A percentile compares a stretch with the other conserved stretches of the same genome.
phyloP scores from a whole-genome alignment of 64 coral and sea anemone species.

The Actinia equina region DNA sequence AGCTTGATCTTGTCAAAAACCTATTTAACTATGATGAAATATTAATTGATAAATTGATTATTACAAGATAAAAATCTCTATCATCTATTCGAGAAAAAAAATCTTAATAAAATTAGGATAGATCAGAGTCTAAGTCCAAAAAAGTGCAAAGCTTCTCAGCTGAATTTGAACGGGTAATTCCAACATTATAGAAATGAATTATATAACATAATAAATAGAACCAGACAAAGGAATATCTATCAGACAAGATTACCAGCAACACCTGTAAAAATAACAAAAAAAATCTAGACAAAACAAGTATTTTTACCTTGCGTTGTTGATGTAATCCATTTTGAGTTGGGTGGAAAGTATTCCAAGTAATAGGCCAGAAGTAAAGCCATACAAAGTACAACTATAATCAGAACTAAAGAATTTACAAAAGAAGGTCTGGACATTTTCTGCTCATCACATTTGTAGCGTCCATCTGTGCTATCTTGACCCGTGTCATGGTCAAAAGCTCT shows the following conservation, averaged over 20 bases:
- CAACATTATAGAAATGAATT: neutral
- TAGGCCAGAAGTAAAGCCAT: neutral
- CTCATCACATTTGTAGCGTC: neutral
- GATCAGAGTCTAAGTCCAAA: neutral
- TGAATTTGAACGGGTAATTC: neutral
- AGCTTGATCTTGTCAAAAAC: too few species aligned
- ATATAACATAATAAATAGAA: neutral
- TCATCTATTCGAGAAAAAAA: too few species aligned
- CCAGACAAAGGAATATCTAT: neutral
- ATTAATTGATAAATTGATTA: too few species aligned
- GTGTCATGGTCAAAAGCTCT: neutral
- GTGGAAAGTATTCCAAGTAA: neutral
- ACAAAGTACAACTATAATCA: slow-evolving; percentile 12
- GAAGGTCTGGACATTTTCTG: neutral
- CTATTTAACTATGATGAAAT: too few species aligned
- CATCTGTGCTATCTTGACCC: neutral
- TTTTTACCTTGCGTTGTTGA: neutral
- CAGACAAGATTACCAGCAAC: neutral
- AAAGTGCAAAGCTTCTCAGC: neutral
- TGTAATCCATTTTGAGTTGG: neutral
- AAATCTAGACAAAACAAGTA: neutral
- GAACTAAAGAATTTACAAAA: neutral
- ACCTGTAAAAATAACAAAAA: neutral
- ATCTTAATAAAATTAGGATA: too few species aligned
- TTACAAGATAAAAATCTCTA: too few species aligned